A percentile compares a stretch with the other conserved stretches of the same genome.
phyloP scores from a whole-genome alignment of 1,140 invertebrate species.

The Halotydeus destructor region DNA sequence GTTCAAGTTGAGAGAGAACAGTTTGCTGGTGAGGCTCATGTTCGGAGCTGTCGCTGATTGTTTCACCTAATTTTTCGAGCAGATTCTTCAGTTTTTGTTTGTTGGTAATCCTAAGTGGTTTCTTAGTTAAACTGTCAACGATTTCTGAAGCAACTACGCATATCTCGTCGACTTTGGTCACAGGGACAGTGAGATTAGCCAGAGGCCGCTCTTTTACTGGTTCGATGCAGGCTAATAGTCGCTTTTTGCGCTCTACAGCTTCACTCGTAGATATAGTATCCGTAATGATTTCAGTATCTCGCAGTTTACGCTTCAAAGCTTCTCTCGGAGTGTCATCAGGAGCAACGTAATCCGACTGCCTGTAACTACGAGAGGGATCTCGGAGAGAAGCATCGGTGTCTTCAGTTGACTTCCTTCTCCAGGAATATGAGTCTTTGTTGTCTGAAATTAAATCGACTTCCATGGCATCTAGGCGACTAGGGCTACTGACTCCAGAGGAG shows the following conservation, averaged over 20 bases:
- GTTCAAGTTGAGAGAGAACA: too few species aligned
- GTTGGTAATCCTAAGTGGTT: too few species aligned
- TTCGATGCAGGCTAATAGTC: slow-evolving; percentile 5
- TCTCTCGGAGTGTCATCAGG: background rate
- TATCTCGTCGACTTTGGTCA: too few species aligned
- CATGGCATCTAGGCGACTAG: background rate
- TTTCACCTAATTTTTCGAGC: too few species aligned
- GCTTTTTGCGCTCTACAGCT: slow-evolving; percentile 3
- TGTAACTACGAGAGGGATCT: too few species aligned
- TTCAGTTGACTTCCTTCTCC: slow-evolving; percentile 17
- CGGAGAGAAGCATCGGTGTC: background rate
- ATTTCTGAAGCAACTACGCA: too few species aligned
- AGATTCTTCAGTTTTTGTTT: too few species aligned
- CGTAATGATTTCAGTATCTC: background rate
- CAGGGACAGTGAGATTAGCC: too few species aligned
- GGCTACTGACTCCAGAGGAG: slow-evolving; percentile 1
- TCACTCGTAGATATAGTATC: background rate
- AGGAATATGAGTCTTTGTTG: background rate
- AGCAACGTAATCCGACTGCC: background rate
- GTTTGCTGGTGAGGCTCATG: too few species aligned
- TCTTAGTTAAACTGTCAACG: too few species aligned
- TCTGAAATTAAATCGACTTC: slow-evolving; percentile 3
- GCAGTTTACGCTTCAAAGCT: slow-evolving; percentile 1
- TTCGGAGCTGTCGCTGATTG: too few species aligned
- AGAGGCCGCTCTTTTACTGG: background rate